Evolutionary conservation across 1,140 invertebrate genomes (phyloP).

Genomic region (Teleogryllus occipitalis): DNA sequence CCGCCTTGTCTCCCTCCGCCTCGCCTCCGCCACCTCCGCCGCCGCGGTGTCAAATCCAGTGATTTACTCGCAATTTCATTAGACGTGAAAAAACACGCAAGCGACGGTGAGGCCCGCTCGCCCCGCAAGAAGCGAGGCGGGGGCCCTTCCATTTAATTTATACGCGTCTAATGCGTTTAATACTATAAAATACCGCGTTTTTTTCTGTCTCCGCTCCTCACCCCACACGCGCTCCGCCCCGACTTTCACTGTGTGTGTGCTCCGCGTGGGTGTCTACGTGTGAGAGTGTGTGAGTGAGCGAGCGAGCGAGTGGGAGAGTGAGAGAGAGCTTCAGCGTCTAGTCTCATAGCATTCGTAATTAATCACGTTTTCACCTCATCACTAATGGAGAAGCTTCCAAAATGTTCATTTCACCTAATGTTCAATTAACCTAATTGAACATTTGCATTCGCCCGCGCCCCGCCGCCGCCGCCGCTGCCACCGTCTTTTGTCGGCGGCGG

Average conservation of each 20-base stretch:
- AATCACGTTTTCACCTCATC: slow-evolving; percentile 18
- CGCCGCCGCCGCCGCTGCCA: background rate
- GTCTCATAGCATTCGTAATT: slow-evolving; percentile 17
- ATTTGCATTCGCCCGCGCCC: slow-evolving; percentile 12
- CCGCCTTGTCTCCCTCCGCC: background rate
- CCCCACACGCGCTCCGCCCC: background rate
- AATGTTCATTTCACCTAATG: slow-evolving; percentile 18
- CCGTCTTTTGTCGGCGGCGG: slow-evolving; percentile 1
- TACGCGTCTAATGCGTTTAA: slow-evolving; percentile 15
- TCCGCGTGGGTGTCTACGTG: too few relatives aligned
- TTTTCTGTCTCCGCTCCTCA: background rate
- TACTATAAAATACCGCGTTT: slow-evolving; percentile 16
- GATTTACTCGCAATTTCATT: slow-evolving; percentile 14
- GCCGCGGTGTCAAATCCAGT: slow-evolving; percentile 10
- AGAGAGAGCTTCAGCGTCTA: slow-evolving; percentile 1
- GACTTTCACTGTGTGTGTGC: too few relatives aligned
- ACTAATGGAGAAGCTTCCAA: slow-evolving; percentile 13
- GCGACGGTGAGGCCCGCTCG: background rate
- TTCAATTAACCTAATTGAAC: slow-evolving; percentile 19
- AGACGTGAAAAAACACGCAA: slow-evolving; percentile 10
- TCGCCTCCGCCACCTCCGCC: background rate
- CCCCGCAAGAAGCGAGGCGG: background rate
- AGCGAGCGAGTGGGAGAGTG: too few relatives aligned
- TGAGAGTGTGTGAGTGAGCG: too few relatives aligned
- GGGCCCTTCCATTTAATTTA: slow-evolving; percentile 13